Evolutionary conservation across 1,140 invertebrate species (phyloP).

Genomic region (Batillaria attramentaria): DNA sequence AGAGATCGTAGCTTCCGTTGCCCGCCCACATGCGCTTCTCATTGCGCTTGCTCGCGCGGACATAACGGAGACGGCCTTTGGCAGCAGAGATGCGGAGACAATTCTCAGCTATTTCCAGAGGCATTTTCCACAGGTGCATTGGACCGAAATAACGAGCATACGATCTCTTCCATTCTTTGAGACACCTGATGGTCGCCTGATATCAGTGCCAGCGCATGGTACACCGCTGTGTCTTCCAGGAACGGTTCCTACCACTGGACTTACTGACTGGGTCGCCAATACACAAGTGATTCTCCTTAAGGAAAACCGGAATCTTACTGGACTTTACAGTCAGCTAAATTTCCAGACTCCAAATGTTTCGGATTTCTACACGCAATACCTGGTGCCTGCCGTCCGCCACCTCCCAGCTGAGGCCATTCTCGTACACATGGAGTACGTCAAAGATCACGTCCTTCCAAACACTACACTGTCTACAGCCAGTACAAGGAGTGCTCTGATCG

Average conservation of each 20-base stretch:
- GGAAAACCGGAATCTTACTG: background rate
- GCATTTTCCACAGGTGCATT: too few species aligned
- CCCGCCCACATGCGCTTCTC: background rate
- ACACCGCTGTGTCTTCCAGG: background rate
- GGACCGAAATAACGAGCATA: too few species aligned
- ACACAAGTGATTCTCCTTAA: background rate
- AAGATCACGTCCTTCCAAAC: too few species aligned
- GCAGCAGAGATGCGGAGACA: background rate
- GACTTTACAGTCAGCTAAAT: background rate
- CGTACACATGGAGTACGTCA: constrained; percentile 21
- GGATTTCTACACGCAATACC: background rate
- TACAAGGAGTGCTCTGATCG: background rate
- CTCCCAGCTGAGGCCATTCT: constrained; percentile 16
- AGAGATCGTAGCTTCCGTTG: constrained; percentile 13
- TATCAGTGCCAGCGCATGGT: background rate
- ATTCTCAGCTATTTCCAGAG: background rate
- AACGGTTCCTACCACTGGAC: background rate
- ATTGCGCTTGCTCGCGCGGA: background rate
- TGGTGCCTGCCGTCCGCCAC: background rate
- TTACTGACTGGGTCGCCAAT: background rate
- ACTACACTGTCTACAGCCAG: background rate
- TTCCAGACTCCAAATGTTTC: background rate
- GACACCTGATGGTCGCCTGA: constrained; percentile 5
- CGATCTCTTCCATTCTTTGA: constrained; percentile 13
- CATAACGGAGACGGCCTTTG: background rate